phyloP scores from a whole-genome alignment of 2,888 invertebrate species.

The Thereva unica region DNA sequence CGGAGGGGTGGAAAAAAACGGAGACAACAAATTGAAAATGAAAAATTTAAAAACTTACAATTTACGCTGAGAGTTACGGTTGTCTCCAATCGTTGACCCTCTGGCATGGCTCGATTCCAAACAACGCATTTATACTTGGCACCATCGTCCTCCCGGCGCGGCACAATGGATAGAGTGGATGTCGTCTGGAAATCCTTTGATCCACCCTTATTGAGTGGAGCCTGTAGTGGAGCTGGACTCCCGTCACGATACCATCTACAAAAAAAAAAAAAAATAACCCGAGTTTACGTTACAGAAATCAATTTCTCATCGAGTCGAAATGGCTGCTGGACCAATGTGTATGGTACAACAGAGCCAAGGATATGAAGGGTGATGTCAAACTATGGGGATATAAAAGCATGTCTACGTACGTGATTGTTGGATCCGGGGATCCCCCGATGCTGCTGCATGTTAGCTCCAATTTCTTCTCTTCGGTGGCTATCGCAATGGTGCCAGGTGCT shows the following conservation, averaged over 20 bases:
- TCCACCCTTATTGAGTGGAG: conserved; percentile 70
- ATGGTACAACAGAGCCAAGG: neutral
- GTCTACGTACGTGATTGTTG: conserved; percentile 69
- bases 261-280: conserved; percentile 6
- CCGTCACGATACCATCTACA: conserved; percentile 81
- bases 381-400: neutral
- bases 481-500: conserved; percentile 73
- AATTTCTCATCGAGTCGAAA: conserved; percentile 43
- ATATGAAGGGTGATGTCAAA: conserved; percentile 13
- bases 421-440: conserved; percentile 88
- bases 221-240: conserved; percentile 72
- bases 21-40: conserved; percentile 31
- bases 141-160: conserved; percentile 82
- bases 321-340: no score
- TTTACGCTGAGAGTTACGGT: conserved; percentile 83
- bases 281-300: conserved; percentile 36
- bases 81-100: conserved; percentile 77
- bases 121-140: conserved; percentile 84
- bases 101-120: conserved; percentile 85
- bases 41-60: conserved; percentile 68
- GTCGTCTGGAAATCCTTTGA: conserved; percentile 75
- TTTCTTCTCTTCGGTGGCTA: conserved; percentile 79
- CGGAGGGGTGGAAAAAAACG: no score
- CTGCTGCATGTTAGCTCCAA: conserved; percentile 80
- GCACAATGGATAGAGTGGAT: conserved; percentile 74